phyloP scores from a whole-genome alignment of 2,888 invertebrate species.

The Griposia aprilina region DNA sequence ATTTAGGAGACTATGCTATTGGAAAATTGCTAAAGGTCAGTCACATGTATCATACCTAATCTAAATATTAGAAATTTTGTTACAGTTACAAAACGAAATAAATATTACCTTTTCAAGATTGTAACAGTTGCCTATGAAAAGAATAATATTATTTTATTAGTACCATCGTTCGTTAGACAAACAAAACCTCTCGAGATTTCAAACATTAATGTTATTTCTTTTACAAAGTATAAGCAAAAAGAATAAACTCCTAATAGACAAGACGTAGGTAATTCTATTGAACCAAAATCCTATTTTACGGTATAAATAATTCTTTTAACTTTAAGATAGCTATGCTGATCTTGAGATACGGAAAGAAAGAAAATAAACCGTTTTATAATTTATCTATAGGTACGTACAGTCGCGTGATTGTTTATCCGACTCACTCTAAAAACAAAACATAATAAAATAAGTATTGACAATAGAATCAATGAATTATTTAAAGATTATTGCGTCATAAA shows the following conservation, averaged over 20 bases:
- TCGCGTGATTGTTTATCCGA: not conserved
- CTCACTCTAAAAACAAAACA: too few relatives aligned
- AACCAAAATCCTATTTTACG: constrained; percentile 34
- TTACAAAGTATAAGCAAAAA: constrained; percentile 37
- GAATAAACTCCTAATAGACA: constrained; percentile 39
- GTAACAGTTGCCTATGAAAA: constrained; percentile 9
- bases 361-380: constrained; percentile 5
- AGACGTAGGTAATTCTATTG: constrained; percentile 46
- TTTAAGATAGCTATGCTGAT: constrained; percentile 1
- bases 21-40: not conserved
- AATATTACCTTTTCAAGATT: constrained; percentile 3
- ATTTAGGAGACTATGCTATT: not conserved
- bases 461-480: not conserved
- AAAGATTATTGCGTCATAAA: not conserved
- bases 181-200: constrained; percentile 41
- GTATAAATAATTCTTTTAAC: constrained; percentile 40
- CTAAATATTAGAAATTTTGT: constrained; percentile 1
- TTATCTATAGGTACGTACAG: not conserved
- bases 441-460: too few relatives aligned
- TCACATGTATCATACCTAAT: constrained; percentile 1
- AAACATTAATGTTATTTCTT: constrained; percentile 47
- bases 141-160: constrained; percentile 43
- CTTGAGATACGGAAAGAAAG: not conserved
- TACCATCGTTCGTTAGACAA: constrained; percentile 33
- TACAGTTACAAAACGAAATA: constrained; percentile 17